phyloP scores from a whole-genome alignment of 1,140 invertebrate genomes.

The Metopolophium dirhodum region DNA sequence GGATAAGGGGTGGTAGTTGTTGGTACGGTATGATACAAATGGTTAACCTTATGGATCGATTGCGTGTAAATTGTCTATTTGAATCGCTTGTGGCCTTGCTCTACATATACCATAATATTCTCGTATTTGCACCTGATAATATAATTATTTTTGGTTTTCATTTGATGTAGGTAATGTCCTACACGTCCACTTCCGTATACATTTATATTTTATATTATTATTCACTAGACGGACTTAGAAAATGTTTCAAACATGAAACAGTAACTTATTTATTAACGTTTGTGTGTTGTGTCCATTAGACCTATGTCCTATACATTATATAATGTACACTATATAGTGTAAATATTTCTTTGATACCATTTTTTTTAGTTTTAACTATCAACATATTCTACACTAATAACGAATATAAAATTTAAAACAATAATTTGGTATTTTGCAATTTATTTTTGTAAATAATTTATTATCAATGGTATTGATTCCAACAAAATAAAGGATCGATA shows the following conservation, averaged over 20 bases:
- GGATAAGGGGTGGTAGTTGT: neutral
- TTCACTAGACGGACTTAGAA: neutral
- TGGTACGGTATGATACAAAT: conserved; percentile 22
- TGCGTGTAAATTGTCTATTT: conserved; percentile 39
- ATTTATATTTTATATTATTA: neutral
- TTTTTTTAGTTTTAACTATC: neutral
- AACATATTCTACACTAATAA: neutral
- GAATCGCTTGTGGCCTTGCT: conserved; percentile 5
- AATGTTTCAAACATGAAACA: conserved; percentile 5
- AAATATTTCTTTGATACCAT: neutral
- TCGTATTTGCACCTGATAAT: neutral
- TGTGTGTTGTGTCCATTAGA: neutral
- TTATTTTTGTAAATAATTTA: neutral
- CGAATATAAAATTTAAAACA: neutral
- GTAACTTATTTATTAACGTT: neutral
- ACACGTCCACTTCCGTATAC: neutral
- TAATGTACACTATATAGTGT: neutral
- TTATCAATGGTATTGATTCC: neutral
- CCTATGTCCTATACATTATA: neutral
- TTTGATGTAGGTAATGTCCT: neutral
- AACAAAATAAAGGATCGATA: neutral
- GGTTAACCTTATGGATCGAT: conserved; percentile 26
- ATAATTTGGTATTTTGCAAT: neutral
- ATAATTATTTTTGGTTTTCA: neutral
- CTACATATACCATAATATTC: conserved; percentile 6